Base-by-base conservation (phyloP, 2,888 invertebrate species). In the Pollenia angustigena region DNA sequence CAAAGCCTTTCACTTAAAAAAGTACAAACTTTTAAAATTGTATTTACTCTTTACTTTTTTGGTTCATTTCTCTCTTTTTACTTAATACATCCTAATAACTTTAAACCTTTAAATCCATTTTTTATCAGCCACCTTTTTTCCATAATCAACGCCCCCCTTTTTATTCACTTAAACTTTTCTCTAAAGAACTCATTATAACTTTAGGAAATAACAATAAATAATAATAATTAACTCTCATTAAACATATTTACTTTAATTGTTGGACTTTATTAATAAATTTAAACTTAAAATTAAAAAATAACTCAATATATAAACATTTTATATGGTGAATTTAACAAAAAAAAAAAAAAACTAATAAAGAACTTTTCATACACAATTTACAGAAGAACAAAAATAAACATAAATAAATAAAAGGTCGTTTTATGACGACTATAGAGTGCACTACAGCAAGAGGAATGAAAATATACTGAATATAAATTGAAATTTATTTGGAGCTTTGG, bases 211-310 rank as follows among this genome's bases (percentile, higher is more conserved):
- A 46, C 4, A 46, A 11, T 44, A 16, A 42, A 52, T 23, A 23
- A 12, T 23, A 60, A 32, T 9, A 52, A 46, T 16, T 18, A 60
- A 44, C 16, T 56, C 46, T 64, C 11, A 69, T 44, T n/a, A 12
- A 83, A 83, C 46, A 50, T 75, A 75, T 60, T 74, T 81, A 74
- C 72, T 81, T 86, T 81, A 72, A 87, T 76, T 80, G 87, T 85
- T 85, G 81, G 78, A 85, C 72, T 83, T 87, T 83, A 62, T 87
- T 83, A 62, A 76, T 23, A 14, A 44, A 75, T 58, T 6, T 12
- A 75, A 80, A 68, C 44, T 58, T 58, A 80, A 48, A 81, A 40
- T 68, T 54, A 42, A n/a, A 60, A 56, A 72, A 60, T n/a, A 48
- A 74, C 16, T 60, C 9, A 80, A 74, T 66, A 74, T 48, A 18